Percentiles rank a stretch among this genome's conserved stretches.
These are phyloP conservation scores for Diuraphis noxia DNA, from an alignment of 1,140 invertebrate genomes.

Conservation along the genomic window DNA sequence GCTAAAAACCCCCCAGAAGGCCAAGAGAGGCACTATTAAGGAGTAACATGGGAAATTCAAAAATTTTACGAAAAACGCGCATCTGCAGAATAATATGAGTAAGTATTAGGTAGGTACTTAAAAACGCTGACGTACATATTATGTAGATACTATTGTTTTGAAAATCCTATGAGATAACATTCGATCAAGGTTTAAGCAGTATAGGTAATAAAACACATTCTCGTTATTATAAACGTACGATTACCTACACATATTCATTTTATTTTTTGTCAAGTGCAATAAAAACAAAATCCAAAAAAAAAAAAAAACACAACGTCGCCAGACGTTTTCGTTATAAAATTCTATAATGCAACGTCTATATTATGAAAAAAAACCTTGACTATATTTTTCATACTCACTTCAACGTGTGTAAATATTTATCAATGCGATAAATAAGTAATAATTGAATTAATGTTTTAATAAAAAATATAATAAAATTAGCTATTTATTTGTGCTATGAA, in stretches of 20 bases:
- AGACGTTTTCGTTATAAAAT: background rate
- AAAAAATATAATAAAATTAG: background rate
- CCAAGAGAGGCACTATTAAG: background rate
- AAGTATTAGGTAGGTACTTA: background rate
- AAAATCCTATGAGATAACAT: background rate
- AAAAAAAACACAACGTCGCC: background rate
- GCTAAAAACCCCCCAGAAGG: background rate
- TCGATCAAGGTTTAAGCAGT: background rate
- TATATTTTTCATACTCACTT: background rate
- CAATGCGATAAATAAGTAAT: constrained; percentile 5
- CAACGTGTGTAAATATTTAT: background rate
- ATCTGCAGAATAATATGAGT: background rate
- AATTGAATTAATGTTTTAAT: background rate
- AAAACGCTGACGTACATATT: background rate
- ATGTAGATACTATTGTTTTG: background rate
- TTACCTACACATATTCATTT: background rate
- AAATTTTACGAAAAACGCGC: background rate
- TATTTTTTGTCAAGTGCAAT: background rate
- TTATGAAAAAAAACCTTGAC: constrained; percentile 4
- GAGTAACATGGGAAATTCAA: background rate
- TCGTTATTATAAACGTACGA: background rate
- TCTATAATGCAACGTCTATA: background rate
- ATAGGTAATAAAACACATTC: constrained; percentile 22
- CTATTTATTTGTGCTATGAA: background rate
- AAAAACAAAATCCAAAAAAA: constrained; percentile 18